Evolutionary conservation across 2,888 invertebrate genomes (phyloP).

Genomic region (Drosophila diplacantha): DNA sequence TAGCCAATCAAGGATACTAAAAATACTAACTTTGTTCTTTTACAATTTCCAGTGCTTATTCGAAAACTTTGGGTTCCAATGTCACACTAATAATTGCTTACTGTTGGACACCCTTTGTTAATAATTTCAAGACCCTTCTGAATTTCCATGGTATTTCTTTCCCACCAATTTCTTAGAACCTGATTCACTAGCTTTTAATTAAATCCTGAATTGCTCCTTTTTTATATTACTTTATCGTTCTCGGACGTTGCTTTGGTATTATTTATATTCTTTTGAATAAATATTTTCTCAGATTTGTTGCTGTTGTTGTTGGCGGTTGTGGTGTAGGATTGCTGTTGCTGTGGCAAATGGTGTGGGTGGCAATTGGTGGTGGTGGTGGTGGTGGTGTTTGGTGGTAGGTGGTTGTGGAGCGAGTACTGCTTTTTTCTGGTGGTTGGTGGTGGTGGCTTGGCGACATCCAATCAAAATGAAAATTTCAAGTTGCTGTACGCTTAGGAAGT

Average conservation of each 20-base stretch:
- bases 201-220: constrained; percentile 63
- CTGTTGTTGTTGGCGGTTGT: constrained; percentile 49
- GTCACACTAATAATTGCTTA: too few relatives aligned
- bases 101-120: too few relatives aligned
- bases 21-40: too few relatives aligned
- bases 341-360: constrained; percentile 62
- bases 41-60: too few relatives aligned
- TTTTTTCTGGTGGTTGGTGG: constrained; percentile 15
- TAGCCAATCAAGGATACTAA: too few relatives aligned
- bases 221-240: constrained; percentile 27
- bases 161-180: background rate
- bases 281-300: constrained; percentile 44
- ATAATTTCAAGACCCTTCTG: too few relatives aligned
- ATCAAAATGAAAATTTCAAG: constrained; percentile 53
- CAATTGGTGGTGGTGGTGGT: constrained; percentile 38
- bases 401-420: constrained; percentile 38
- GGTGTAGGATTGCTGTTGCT: constrained; percentile 54
- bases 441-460: constrained; percentile 43
- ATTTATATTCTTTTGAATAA: constrained; percentile 24
- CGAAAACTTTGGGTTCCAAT: too few relatives aligned
- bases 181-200: background rate
- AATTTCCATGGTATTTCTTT: background rate
- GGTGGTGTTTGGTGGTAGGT: constrained; percentile 29
- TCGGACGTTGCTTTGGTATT: constrained; percentile 23
- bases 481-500: constrained; percentile 37